Evolutionary conservation across 2,113 vertebrate genomes (phyloP), one percentile per base, ranked within the genome.

Genomic region (Bubo blakistoni): DNA sequence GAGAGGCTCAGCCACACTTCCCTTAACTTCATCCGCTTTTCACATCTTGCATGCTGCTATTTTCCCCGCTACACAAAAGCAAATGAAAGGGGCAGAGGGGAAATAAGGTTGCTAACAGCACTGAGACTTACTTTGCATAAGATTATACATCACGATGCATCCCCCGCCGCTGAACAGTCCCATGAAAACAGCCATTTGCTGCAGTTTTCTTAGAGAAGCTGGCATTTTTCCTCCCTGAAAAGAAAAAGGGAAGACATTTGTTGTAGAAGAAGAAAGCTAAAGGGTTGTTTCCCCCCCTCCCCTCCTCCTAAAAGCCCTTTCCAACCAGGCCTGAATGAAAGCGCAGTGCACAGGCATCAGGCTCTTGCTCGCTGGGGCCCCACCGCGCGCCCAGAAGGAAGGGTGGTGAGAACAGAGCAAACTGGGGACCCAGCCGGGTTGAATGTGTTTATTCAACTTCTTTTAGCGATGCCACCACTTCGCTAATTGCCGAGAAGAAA

Each of bases 181-280:
- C 93, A 98, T 94, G 95, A 98, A 99, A 94, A 99, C 91, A 77
- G 99, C 95, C 95, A 99, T 98, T 97, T 99, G 97, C 96, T 98
- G 96, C 77, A 99, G 97, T 20, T 98, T 98, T 85, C 72, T 97
- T 52, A 96, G 97, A 65, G 98, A 95, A 77, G 97, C 96, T 79
- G 98, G 97, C 98, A 99, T 98, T 83, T 81, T 97, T 86, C 69
- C 78, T 90, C 63, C 80, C 96, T 96, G 87, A 89, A 95, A 96
- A 95, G 86, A 91, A 91, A 86, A 93, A 44, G 71, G 61, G 80
- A 71, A 77, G 87, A 94, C n/a, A 67, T 72, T 96, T 84, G 46
- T 59, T 94, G 44, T 88, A 52, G 81, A 94, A 91, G 47, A 89
- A 93, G 67, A 90, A 95, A 96, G 70, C 54, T 63, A 77, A 81